These are phyloP conservation scores for Triplophysa yarkandensis DNA, from an alignment of 2,797 vertebrate species.

Conservation along the genomic window DNA sequence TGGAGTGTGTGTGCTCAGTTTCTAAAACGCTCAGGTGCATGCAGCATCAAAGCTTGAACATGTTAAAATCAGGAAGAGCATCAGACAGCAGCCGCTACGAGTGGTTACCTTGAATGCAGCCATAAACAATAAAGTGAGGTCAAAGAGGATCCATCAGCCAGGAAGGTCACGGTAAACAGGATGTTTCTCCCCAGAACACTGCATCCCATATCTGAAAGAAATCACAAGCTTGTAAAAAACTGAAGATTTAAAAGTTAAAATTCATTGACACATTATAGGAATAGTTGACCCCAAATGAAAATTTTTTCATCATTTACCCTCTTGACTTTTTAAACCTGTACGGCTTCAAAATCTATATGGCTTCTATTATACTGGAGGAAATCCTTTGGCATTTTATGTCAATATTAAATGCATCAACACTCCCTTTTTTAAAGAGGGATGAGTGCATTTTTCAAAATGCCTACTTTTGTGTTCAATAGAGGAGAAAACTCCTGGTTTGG, in stretches of 20 bases:
- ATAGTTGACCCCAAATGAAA: no score
- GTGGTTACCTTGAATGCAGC: constrained; percentile 74
- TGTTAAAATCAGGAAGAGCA: constrained; percentile 47
- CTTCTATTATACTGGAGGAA: no score
- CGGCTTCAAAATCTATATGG: no score
- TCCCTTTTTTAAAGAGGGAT: neutral
- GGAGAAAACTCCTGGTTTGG: no score
- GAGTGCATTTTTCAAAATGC: neutral
- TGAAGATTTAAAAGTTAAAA: neutral
- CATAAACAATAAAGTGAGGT: constrained; percentile 77
- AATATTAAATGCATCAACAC: neutral
- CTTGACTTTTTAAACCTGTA: no score
- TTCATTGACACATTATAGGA: neutral
- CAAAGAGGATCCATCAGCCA: constrained; percentile 75
- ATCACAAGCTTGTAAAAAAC: constrained; percentile 66
- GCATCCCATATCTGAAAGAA: constrained; percentile 78
- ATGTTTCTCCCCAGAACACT: constrained; percentile 78
- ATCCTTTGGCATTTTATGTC: neutral
- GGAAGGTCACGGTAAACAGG: constrained; percentile 82
- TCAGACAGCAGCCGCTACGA: constrained; percentile 46
- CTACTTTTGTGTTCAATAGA: neutral
- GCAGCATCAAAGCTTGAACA: neutral
- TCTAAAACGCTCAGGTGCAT: neutral
- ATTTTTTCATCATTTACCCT: no score
- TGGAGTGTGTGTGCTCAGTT: neutral